Conservation (phyloP, 2,113 vertebrate genomes). For the Gracilinanus agilis region DNA sequence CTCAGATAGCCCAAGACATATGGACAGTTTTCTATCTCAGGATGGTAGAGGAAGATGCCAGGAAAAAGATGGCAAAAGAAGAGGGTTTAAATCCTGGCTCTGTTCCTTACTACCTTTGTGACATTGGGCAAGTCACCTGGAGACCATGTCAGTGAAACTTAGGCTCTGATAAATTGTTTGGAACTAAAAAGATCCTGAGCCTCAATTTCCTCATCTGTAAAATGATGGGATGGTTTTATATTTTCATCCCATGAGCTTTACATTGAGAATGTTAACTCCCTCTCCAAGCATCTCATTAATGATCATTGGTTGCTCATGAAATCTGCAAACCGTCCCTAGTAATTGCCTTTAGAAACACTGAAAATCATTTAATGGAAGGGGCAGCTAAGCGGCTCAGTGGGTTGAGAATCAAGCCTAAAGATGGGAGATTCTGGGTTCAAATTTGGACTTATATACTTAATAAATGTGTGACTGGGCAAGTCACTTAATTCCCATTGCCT, state of each 20-base stretch:
- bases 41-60: not conserved
- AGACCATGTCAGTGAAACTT: not conserved
- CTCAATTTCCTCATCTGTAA: not conserved
- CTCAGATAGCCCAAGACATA: not conserved
- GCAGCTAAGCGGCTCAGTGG: too few species aligned
- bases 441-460: too few species aligned
- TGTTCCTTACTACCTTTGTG: not conserved
- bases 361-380: slow-evolving; percentile 1
- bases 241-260: not conserved
- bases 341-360: not conserved
- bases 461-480: too few species aligned
- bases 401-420: too few species aligned
- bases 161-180: not conserved
- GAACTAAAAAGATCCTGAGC: not conserved
- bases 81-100: not conserved
- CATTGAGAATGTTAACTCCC: not conserved
- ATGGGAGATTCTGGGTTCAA: too few species aligned
- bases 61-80: not conserved
- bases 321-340: not conserved
- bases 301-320: not conserved
- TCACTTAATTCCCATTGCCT: too few species aligned
- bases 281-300: not conserved
- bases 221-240: not conserved
- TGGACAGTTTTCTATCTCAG: not conserved
- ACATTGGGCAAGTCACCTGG: not conserved